These are phyloP conservation scores for Mellilla xanthometata DNA, from an alignment of 2,888 invertebrate species.

Conservation along the genomic window DNA sequence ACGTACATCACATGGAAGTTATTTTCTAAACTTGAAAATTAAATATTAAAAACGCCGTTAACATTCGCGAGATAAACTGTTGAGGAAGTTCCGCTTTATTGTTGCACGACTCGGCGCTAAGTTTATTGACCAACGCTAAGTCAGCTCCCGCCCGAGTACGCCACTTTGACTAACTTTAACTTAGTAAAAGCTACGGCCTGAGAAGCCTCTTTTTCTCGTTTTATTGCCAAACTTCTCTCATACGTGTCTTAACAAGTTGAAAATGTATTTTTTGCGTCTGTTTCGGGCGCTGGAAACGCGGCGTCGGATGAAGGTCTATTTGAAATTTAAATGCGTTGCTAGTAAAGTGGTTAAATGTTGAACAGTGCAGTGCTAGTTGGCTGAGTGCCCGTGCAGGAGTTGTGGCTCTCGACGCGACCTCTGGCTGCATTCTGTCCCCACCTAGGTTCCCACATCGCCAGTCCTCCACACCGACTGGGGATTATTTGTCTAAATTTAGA, in stretches of 20 bases:
- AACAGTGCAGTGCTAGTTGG: constrained; percentile 54
- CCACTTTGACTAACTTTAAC: constrained; percentile 73
- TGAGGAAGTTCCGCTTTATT: constrained; percentile 57
- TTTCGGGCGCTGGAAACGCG: constrained; percentile 27
- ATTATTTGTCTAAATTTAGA: constrained; percentile 55
- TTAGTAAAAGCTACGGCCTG: constrained; percentile 65
- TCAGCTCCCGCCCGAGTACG: constrained; percentile 58
- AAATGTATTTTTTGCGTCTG: constrained; percentile 50
- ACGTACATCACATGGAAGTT: no score
- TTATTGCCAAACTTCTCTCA: constrained; percentile 75
- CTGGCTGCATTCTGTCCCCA: constrained; percentile 35
- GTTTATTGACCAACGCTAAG: constrained; percentile 73
- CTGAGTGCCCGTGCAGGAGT: constrained; percentile 59
- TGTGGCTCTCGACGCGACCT: constrained; percentile 41
- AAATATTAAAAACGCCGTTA: constrained; percentile 44
- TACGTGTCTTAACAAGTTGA: constrained; percentile 65
- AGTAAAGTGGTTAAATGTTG: constrained; percentile 43
- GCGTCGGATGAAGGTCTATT: constrained; percentile 27
- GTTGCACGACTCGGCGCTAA: constrained; percentile 56
- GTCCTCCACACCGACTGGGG: constrained; percentile 42
- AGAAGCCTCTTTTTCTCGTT: constrained; percentile 65
- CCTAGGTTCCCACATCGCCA: constrained; percentile 38
- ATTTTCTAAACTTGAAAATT: no score
- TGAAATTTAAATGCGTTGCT: constrained; percentile 40
- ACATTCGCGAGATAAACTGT: constrained; percentile 56